These are phyloP conservation scores for Idaea straminata DNA, from an alignment of 2,888 invertebrate genomes.

Conservation along the genomic window DNA sequence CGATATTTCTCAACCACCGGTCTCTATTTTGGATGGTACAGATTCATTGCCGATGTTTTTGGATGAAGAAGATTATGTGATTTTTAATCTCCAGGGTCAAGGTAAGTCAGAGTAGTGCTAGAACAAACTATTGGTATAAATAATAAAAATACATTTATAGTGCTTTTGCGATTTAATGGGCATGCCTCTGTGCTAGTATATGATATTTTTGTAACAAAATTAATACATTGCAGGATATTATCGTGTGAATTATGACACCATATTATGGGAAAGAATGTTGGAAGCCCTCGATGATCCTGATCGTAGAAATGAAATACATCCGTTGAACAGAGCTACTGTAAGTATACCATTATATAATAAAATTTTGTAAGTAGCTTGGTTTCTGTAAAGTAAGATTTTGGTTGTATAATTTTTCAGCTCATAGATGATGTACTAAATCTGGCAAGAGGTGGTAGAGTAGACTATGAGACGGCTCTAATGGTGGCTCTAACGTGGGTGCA, in stretches of 20 bases:
- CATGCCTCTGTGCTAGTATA: too few relatives aligned
- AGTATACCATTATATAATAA: constrained; percentile 24
- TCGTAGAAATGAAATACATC: constrained; percentile 79
- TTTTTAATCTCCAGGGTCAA: constrained; percentile 70
- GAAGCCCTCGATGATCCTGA: constrained; percentile 77
- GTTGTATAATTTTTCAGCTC: constrained; percentile 73
- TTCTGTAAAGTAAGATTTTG: background rate
- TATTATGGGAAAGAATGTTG: constrained; percentile 83
- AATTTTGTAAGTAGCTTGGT: background rate
- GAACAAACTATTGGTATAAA: background rate
- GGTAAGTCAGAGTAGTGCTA: constrained; percentile 39
- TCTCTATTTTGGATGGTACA: constrained; percentile 38
- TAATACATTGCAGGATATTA: constrained; percentile 74
- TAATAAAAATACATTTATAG: too few relatives aligned
- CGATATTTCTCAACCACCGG: constrained; percentile 46
- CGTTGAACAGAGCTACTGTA: constrained; percentile 84
- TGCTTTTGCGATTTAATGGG: too few relatives aligned
- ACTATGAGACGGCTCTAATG: constrained; percentile 83
- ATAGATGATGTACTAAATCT: constrained; percentile 88
- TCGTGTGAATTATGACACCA: constrained; percentile 84
- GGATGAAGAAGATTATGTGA: constrained; percentile 46
- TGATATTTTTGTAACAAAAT: background rate
- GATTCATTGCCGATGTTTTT: constrained; percentile 36
- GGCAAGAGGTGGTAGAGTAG: constrained; percentile 82
- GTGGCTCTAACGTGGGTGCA: constrained; percentile 85